Base-by-base conservation (phyloP, 1,140 invertebrate genomes). In the Lordiphosa mommai region DNA sequence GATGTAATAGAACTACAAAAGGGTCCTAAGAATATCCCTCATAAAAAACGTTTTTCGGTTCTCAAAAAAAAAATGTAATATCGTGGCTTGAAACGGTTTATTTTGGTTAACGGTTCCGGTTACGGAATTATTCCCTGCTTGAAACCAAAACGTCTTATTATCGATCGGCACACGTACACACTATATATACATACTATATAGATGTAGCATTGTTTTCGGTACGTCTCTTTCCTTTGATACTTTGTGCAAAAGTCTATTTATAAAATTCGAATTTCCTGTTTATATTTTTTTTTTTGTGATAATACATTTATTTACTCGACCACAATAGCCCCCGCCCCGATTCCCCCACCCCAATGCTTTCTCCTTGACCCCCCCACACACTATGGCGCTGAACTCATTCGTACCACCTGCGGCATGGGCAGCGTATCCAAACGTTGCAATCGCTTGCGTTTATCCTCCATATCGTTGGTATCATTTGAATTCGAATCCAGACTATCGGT, bases 291-390 rank as follows among this genome's bases (percentile, higher is more conserved):
- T n/a, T 27, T 1, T 17, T 17, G 23, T 27, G 23, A 69, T 61
- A 69, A 69, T 70, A 63, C 58, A 70, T 70, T 70, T 70, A 70
- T 70, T 69, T 69, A 69, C 38, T 30, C 64, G 47, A 40, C 52
- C 36, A 59, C 55, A 50, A 50, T 37, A 8, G 63, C 61, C 17
- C n/a, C 47, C 32, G 10, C 5, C 9, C 23, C n/a, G 9, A 5
- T 23, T 23, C 12, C 20, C 33, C 12, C 4, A 5, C 14, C 27
- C 27, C 27, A n/a, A n/a, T 37, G n/a, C n/a, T 33, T 4, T 17
- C 5, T 8, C 33, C 14, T 37, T n/a, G n/a, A n/a, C 44, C 20
- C 14, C 20, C 16, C 1, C 2, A 27, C 4, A 17, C 5, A 4
- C 47, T 71, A 72, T 12, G 73, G 70, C 20, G 48, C 44, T 4